Base-by-base conservation (phyloP, 2,113 vertebrate genomes). In the Canis aureus region DNA sequence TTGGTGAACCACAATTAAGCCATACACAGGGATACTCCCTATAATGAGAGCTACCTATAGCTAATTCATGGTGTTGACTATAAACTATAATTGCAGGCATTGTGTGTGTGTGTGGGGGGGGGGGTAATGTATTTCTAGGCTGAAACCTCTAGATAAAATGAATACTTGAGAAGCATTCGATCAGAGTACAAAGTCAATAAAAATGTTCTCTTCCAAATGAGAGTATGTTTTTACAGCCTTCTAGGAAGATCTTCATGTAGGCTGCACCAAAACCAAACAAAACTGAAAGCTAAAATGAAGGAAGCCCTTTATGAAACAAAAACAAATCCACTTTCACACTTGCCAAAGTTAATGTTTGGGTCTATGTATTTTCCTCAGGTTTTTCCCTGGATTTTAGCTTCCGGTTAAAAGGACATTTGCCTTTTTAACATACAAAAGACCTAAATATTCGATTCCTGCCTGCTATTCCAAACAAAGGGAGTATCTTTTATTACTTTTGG, bases 201-300 rank as follows among this genome's bases (percentile, higher is more conserved):
- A 91, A 80, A 43, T 32, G 3, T 80, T 25, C 4, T 67, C 97
- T 92, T 80, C 6, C 43, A 95, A 89, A 83, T 71, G 29, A 95
- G 71, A 80, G 12, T 25, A 38, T 38, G 20, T 64, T 35, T 91
- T 96, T 59, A 80, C 2, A 89, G 43, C 17, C 51, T 93, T 25
- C 27, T 19, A 73, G 51, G 78, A 85, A 59, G 76, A 74, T 16
- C 11, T 17, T 55, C 25, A 0, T 6, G 25, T 60, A 80, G 29
- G n/a, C 5, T 1, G 22, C 27, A 86, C 53, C 69, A 64, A 57
- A 59, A 55, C 29, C 4, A 62, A 29, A 15, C 57, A 59, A 74
- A 82, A 35, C 27, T 5, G 32, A 62, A 79, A 89, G 29, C 38
- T 69, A 29, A 89, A 83, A 62, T 43, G 15, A 43, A 85, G 19